Evolutionary conservation across 1,140 invertebrate genomes (phyloP), one percentile per base, ranked within the genome.

Genomic region (Aleiodes sp.): DNA sequence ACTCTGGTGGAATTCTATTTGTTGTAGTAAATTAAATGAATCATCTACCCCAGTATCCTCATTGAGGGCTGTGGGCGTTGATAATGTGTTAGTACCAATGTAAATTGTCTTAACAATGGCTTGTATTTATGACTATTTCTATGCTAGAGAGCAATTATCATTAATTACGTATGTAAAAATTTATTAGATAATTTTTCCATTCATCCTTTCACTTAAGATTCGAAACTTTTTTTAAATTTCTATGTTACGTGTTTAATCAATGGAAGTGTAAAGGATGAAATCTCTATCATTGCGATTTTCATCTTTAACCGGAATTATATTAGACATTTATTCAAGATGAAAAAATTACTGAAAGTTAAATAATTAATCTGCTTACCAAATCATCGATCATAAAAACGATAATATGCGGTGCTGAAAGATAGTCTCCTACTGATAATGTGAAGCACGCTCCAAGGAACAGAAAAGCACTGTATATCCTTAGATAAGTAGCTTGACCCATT

Each of bases 381-480:
- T 91, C 89, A 76, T 91, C 90, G 0, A 87, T 89, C 84, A 91
- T 84, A 26, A 91, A 87, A 67, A 90, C 86, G 7, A 91, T 83
- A 43, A 91, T 88, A 68, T 91, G 85, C 2, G 88, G 88, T 68
- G 73, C 82, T 21, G 73, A 67, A 64, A 81, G 75, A 43, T 84
- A 84, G 12, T 82, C 73, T 9, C 75, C 72, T 26, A 70, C 57
- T 0, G 57, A 41, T 24, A 19, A 16, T 21, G 24, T 35, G 0
- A 46, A 9, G 35, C 62, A 68, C 29, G 65, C 64, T 68, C 65
- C 65, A 2, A 66, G 31, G 0, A 59, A 61, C 14, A 70, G 1
- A 19, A 71, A 10, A 14, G 66, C 31, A 37, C 52, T 12, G 33
- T 33, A 59, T 52, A 62, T 67, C 24, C 59, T 39, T 21, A n/a